phyloP scores from a whole-genome alignment of 2,888 invertebrate genomes.

The Athalia circularis region DNA sequence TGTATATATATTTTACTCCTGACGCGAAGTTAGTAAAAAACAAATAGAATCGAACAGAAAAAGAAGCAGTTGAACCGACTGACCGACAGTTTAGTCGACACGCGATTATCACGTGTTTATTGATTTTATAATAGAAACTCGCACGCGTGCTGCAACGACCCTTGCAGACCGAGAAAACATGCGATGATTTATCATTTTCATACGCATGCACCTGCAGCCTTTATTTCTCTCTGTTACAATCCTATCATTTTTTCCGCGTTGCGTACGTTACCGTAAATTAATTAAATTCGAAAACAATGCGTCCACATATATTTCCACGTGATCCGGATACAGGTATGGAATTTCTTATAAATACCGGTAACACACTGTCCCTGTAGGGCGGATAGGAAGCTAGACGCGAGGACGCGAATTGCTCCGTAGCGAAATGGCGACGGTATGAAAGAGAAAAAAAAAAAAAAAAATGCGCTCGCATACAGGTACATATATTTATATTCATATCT shows the following conservation, averaged over 20 bases:
- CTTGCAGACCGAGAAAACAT: neutral
- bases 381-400: neutral
- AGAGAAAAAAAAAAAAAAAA: neutral
- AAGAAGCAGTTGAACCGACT: neutral
- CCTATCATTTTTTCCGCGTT: too few relatives aligned
- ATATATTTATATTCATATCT: neutral
- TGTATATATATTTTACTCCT: neutral
- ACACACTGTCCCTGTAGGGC: neutral
- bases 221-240: neutral
- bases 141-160: neutral
- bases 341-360: neutral
- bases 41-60: too few relatives aligned
- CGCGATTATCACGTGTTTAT: conserved; percentile 38
- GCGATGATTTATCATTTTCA: neutral
- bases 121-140: conserved; percentile 21
- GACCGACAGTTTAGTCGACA: neutral
- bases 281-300: too few relatives aligned
- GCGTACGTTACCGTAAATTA: too few relatives aligned
- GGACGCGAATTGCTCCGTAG: neutral
- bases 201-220: neutral
- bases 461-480: neutral
- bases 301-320: neutral
- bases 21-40: neutral
- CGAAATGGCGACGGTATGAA: conserved; percentile 3
- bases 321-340: neutral